phyloP scores from a whole-genome alignment of 2,797 vertebrate genomes.

The Onychomys leucogaster region DNA sequence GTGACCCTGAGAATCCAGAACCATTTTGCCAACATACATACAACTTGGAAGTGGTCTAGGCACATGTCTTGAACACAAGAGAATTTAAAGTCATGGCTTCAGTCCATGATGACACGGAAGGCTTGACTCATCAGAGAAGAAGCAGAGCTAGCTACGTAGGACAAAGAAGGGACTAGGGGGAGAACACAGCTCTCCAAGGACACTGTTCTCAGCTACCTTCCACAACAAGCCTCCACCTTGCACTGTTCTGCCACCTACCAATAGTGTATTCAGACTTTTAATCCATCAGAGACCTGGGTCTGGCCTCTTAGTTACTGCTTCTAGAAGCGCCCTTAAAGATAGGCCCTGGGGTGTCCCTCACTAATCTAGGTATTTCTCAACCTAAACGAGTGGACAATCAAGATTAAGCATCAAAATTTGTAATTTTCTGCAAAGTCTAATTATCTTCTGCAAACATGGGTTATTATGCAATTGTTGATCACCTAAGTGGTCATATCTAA shows the following conservation, averaged over 20 bases:
- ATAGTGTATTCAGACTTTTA: neutral
- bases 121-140: neutral
- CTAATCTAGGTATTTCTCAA: no score
- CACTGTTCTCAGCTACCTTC: neutral
- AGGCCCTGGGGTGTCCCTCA: neutral
- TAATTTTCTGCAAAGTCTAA: neutral
- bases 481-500: constrained; percentile 12
- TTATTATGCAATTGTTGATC: neutral
- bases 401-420: no score
- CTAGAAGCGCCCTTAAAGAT: neutral
- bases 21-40: neutral
- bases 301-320: neutral
- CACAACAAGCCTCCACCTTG: neutral
- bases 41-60: neutral
- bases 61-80: neutral
- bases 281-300: neutral
- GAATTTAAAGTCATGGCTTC: neutral
- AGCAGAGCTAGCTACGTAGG: neutral
- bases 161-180: neutral
- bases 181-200: neutral
- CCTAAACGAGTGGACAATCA: neutral
- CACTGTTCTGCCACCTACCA: no score
- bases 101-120: neutral
- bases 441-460: constrained; percentile 5
- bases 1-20: neutral